Conservation (phyloP, 2,797 vertebrate genomes). For the Chiloscyllium punctatum region DNA sequence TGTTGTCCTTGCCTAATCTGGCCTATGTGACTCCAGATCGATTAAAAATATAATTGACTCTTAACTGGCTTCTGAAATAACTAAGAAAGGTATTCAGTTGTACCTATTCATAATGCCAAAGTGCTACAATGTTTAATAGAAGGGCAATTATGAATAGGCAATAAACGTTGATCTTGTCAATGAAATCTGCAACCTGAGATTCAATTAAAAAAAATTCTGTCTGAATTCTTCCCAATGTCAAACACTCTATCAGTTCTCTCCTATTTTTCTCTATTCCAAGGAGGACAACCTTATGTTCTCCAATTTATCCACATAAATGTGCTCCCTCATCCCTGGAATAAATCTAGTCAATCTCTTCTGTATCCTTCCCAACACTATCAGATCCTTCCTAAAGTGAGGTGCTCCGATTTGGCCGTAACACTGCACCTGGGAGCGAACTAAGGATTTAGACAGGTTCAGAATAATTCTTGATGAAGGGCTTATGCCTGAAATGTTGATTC, state of each 20-base stretch:
- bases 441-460: background rate
- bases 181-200: background rate
- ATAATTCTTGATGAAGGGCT: too few species aligned
- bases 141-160: too few species aligned
- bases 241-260: background rate
- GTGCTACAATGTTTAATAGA: too few species aligned
- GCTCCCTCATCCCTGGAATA: background rate
- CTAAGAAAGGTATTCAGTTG: too few species aligned
- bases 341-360: background rate
- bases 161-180: background rate
- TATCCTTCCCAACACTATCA: background rate
- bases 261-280: background rate
- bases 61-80: too few species aligned
- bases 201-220: too few species aligned
- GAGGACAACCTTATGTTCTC: background rate
- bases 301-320: background rate
- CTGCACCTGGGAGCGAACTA: background rate
- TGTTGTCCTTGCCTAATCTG: too few species aligned
- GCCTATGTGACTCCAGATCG: too few species aligned
- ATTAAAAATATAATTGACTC: too few species aligned
- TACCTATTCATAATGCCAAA: too few species aligned
- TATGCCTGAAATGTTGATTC: too few species aligned
- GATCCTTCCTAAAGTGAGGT: background rate
- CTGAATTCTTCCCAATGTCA: background rate
- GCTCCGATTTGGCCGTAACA: background rate